A percentile compares a stretch with the other conserved stretches of the same genome.
phyloP scores from a whole-genome alignment of 2,888 invertebrate genomes.

The Dynastes hyllus region DNA sequence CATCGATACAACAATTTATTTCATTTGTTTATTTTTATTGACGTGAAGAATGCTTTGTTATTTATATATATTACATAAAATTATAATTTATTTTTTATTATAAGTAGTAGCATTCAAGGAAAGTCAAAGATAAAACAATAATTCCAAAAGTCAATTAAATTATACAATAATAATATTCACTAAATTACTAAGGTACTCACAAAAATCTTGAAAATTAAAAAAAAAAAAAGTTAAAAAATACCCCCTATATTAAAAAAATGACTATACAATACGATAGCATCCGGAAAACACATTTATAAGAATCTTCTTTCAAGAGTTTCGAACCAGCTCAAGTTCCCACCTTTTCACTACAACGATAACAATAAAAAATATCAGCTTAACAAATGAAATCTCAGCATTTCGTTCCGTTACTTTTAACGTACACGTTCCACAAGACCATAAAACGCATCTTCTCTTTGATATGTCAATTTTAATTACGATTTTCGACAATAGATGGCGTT shows the following conservation, averaged over 20 bases:
- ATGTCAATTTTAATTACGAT: conserved; percentile 37
- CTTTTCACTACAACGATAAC: not conserved
- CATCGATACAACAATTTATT: conserved; percentile 8
- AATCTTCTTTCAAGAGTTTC: not conserved
- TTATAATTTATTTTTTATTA: not conserved
- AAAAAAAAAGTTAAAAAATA: too few species aligned
- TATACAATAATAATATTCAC: not conserved
- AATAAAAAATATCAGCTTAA: not conserved
- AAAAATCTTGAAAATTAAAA: not conserved
- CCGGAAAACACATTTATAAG: too few species aligned
- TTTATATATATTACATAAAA: not conserved
- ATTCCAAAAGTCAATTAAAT: not conserved
- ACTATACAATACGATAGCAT: too few species aligned
- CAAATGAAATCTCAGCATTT: not conserved
- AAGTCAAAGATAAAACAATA: not conserved
- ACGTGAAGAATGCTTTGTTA: conserved; percentile 8
- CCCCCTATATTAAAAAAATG: too few species aligned
- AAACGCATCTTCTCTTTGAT: conserved; percentile 15
- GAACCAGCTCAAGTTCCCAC: not conserved
- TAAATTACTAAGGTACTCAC: conserved; percentile 2
- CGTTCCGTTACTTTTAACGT: not conserved
- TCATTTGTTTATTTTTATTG: not conserved
- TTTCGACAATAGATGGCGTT: conserved; percentile 16
- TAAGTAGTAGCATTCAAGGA: not conserved
- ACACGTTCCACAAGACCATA: not conserved